Base-by-base conservation (phyloP, 2,113 vertebrate genomes). In the Conger conger region DNA sequence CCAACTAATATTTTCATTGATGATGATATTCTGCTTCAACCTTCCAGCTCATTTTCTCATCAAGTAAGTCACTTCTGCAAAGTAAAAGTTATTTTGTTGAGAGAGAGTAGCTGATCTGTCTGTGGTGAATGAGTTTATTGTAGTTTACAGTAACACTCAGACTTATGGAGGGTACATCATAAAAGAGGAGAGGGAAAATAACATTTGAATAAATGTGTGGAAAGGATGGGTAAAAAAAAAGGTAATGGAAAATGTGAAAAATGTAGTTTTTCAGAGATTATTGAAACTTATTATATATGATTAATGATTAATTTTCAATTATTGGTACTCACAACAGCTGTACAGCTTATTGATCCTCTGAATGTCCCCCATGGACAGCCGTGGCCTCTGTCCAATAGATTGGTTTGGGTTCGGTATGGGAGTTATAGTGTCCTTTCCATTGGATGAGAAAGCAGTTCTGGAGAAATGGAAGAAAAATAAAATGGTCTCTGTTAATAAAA, bases 321-420 rank as follows among this genome's bases (percentile, higher is more conserved):
- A 16, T 77, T 11, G 54, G 54, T 80, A 84, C 86, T 84, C 73
- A 83, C 87, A 83, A 79, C 88, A 91, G 0, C 57, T 35, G 36
- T 91, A 87, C 1, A 89, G 81, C 53, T 60, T 86, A 17, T 89
- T 91, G 76, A 91, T 85, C 57, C 82, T 90, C 81, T 35, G 79
- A 81, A 89, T 85, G 84, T 91, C 87, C 0, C 15, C 82, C 18
- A 2, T n/a, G 0, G 87, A 86, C 82, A 89, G 7, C 3, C 76
- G 80, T 8, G 20, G 1, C 37, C 84, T 87, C 87, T 90, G 89
- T 73, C 90, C 90, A 4, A 90, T 91, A 20, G 2, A 0, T 53
- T 82, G 85, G 4, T 27, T 15, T 1, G 38, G 3, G 81, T 89
- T 3, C 30, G 88, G 87, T 83, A 86, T 84, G 27, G 89, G 89